These are phyloP conservation scores for Myripristis jacobus DNA, from an alignment of 2,797 vertebrate genomes.

Conservation along the genomic window DNA sequence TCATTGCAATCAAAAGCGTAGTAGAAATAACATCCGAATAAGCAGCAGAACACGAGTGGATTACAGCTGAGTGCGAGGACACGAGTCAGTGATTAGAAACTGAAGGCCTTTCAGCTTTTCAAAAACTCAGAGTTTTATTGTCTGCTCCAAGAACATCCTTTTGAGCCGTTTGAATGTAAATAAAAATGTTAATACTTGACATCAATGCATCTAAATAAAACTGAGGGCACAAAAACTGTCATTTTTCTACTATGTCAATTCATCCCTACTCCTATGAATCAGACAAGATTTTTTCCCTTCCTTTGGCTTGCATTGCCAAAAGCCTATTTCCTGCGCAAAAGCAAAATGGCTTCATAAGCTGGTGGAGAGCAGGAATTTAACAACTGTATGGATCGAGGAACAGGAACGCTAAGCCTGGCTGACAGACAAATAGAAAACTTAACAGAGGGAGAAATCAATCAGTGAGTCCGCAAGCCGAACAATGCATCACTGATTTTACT, in stretches of 20 bases:
- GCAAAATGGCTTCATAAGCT: conserved; percentile 58
- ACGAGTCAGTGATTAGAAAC: background rate
- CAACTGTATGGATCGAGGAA: conserved; percentile 61
- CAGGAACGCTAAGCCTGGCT: conserved; percentile 58
- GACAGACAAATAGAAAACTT: conserved; percentile 74
- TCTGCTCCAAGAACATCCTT: conserved; percentile 26
- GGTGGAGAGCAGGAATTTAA: conserved; percentile 58
- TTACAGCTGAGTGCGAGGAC: background rate
- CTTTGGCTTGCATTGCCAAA: conserved; percentile 28
- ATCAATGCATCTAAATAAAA: conserved; percentile 44
- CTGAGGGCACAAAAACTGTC: background rate
- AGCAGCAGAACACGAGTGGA: background rate
- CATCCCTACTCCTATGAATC: conserved; percentile 7
- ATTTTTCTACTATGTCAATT: background rate
- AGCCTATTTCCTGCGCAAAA: conserved; percentile 38
- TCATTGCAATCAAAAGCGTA: background rate
- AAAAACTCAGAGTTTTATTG: background rate
- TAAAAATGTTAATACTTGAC: conserved; percentile 21
- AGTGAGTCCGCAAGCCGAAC: conserved; percentile 64
- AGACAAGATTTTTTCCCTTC: conserved; percentile 8
- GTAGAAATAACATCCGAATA: background rate
- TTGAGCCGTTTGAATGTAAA: too few relatives aligned
- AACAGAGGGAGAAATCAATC: conserved; percentile 75
- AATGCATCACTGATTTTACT: conserved; percentile 73
- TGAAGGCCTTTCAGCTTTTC: background rate